Evolutionary conservation across 2,888 invertebrate species (phyloP).

Genomic region (Caenorhabditis uteleia): DNA sequence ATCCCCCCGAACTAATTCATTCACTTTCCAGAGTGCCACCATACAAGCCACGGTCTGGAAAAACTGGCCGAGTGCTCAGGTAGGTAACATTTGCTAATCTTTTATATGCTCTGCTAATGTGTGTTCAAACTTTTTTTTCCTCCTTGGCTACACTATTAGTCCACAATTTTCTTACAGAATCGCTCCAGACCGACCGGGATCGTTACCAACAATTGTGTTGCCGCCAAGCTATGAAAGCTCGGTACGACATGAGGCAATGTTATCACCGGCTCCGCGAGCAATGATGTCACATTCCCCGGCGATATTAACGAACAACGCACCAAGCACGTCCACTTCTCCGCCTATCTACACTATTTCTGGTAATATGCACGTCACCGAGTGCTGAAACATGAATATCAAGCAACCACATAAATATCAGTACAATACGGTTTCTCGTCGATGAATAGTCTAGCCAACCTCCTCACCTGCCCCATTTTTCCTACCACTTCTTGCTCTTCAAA

Average conservation of each 20-base stretch:
- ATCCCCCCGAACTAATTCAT: conserved; percentile 20
- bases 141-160: too few species aligned
- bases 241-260: conserved; percentile 29
- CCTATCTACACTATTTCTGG: conserved; percentile 38
- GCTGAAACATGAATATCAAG: conserved; percentile 3
- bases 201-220: conserved; percentile 37
- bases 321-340: conserved; percentile 17
- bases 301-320: too few species aligned
- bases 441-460: too few species aligned
- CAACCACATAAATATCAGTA: conserved; percentile 8
- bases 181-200: conserved; percentile 46
- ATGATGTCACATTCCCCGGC: too few species aligned
- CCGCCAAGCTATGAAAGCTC: conserved; percentile 53
- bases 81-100: conserved; percentile 18
- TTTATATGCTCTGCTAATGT: conserved; percentile 10
- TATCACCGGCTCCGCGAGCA: conserved; percentile 6
- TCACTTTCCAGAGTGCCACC: conserved; percentile 39
- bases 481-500: conserved; percentile 2
- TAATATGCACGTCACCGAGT: conserved; percentile 31
- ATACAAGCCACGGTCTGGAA: conserved; percentile 44
- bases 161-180: conserved; percentile 44
- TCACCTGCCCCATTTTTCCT: background rate
- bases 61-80: conserved; percentile 46
- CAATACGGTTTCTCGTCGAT: too few species aligned
- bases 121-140: background rate